Base-by-base conservation (phyloP, 2,113 vertebrate genomes). In the Erinaceus europaeus region DNA sequence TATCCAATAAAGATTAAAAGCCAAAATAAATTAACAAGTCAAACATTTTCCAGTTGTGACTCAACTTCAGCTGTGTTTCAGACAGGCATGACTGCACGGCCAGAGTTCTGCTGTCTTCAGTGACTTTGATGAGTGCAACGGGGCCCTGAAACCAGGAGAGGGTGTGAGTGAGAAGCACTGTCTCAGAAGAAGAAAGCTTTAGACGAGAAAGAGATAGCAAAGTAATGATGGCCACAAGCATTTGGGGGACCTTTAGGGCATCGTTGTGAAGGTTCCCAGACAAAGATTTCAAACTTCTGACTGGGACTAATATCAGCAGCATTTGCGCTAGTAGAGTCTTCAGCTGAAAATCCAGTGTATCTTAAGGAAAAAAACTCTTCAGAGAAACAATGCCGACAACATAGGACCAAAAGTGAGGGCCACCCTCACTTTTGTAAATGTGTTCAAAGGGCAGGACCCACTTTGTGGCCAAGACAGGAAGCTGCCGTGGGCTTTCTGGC, bases 231-330 rank as follows among this genome's bases (percentile, higher is more conserved):
- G 94, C 68, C 98, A 98, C 76, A 94, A 97, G 34, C 50, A 89
- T 81, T 93, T 98, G 72, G 98, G 98, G 91, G 96, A 94, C 98
- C 96, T 88, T 59, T 89, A 95, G 78, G 98, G 79, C 96, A 97
- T 62, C 92, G 80, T 69, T n/a, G n/a, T n/a, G n/a, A 97, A 98
- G 91, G 44, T 95, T 98, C 84, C 95, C 98, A 94, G 97, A 98
- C 50, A 98, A 97, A 96, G 97, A 97, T 40, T 95, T 98, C 48
- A 94, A 98, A 98, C 94, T 98, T 92, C 97, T 97, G 94, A 95
- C 90, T 84, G 96, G n/a, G n/a, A n/a, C n/a, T n/a, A n/a, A n/a
- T n/a, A n/a, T n/a, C n/a, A n/a, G n/a, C n/a, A n/a, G n/a, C n/a
- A n/a, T n/a, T n/a, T n/a, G n/a, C n/a, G n/a, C n/a, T n/a, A n/a